These are phyloP conservation scores for Acanthosepion esculentum DNA, from an alignment of 2,888 invertebrate genomes.

Conservation along the genomic window DNA sequence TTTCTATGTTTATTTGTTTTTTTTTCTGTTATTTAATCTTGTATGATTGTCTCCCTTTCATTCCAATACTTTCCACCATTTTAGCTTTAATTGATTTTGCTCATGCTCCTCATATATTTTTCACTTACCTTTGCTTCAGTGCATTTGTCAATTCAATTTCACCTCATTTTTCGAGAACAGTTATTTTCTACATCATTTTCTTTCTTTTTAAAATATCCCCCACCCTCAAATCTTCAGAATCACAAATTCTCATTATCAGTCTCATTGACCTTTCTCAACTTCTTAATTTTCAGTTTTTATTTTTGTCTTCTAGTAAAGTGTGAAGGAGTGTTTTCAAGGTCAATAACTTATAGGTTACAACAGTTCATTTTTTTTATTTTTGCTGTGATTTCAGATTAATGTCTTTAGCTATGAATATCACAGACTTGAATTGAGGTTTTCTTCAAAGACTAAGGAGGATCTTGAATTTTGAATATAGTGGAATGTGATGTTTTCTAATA, in stretches of 20 bases:
- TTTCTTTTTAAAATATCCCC: background rate
- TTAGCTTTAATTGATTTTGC: background rate
- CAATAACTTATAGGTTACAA: background rate
- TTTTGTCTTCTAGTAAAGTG: background rate
- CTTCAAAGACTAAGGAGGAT: background rate
- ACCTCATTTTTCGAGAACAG: background rate
- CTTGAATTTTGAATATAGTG: background rate
- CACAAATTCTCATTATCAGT: background rate
- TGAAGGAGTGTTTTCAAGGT: background rate
- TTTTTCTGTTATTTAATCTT: background rate
- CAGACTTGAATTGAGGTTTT: background rate
- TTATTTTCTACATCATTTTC: background rate
- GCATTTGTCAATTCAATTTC: background rate
- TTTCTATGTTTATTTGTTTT: background rate
- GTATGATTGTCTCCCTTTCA: background rate
- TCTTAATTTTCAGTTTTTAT: background rate
- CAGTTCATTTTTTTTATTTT: background rate
- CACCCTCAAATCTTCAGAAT: background rate
- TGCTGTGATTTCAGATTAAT: background rate
- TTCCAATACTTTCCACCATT: background rate
- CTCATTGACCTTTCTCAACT: background rate
- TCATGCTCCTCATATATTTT: background rate
- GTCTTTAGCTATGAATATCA: background rate
- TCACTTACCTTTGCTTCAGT: background rate
- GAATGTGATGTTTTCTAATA: background rate